Evolutionary conservation across 2,113 vertebrate species (phyloP).

Genomic region (Sebastes schlegelii): DNA sequence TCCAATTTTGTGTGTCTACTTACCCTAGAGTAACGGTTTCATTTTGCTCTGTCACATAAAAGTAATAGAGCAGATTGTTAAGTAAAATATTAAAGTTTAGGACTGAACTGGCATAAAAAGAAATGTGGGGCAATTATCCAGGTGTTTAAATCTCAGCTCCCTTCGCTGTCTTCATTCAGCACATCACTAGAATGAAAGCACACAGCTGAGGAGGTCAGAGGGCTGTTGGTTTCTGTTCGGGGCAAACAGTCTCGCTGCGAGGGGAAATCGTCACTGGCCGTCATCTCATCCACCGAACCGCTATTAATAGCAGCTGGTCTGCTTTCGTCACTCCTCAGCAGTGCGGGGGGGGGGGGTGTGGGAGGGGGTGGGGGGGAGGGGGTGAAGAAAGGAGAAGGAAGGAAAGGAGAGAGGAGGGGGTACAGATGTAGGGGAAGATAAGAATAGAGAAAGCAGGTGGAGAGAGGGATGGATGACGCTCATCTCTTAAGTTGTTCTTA

Average conservation of each 20-base stretch:
- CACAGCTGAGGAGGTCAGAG: constrained; percentile 43
- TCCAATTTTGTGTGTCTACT: constrained; percentile 19
- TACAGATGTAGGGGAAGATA: constrained; percentile 1
- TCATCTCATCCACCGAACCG: constrained; percentile 67
- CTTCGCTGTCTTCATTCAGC: not conserved
- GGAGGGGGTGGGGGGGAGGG: no score
- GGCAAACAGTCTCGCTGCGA: constrained; percentile 34
- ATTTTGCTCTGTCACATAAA: constrained; percentile 32
- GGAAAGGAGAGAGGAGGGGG: constrained; percentile 3
- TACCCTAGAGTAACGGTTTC: constrained; percentile 27
- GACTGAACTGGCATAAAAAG: constrained; percentile 8
- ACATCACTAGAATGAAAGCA: constrained; percentile 5
- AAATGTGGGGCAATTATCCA: not conserved
- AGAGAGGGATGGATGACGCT: constrained; percentile 42
- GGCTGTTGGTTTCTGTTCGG: constrained; percentile 19
- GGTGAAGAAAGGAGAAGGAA: not conserved
- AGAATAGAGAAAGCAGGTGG: constrained; percentile 41
- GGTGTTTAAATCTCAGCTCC: constrained; percentile 20
- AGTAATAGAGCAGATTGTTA: constrained; percentile 23
- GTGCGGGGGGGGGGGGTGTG: constrained; percentile 5
- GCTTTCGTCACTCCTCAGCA: constrained; percentile 73
- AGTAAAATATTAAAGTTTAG: constrained; percentile 25
- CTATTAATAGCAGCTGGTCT: constrained; percentile 80
- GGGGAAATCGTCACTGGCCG: constrained; percentile 59
- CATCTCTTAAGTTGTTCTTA: constrained; percentile 44